Evolutionary conservation across 2,888 invertebrate species (phyloP).

Genomic region (Macropis europaea): DNA sequence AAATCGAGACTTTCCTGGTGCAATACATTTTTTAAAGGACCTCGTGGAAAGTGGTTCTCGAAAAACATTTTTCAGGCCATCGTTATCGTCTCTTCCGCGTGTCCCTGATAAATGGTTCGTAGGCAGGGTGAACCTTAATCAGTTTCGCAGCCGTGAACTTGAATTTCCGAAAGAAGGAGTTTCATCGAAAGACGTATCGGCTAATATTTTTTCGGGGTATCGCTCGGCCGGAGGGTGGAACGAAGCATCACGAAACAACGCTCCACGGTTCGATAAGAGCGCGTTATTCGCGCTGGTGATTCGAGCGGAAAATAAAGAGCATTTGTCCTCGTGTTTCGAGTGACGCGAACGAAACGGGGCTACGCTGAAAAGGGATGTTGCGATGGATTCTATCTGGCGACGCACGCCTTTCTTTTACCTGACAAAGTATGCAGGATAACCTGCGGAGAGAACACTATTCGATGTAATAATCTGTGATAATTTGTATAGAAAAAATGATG

Average conservation of each 20-base stretch:
- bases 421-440: too few relatives aligned
- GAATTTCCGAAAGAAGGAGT: conserved; percentile 14
- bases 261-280: not conserved
- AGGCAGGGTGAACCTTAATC: conserved; percentile 20
- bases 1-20: too few relatives aligned
- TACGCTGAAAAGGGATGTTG: not conserved
- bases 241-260: not conserved
- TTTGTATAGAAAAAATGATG: too few relatives aligned
- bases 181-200: conserved; percentile 2
- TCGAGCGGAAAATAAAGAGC: conserved; percentile 34
- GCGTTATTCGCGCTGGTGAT: not conserved
- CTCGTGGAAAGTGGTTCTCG: conserved; percentile 34
- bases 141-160: conserved; percentile 45
- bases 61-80: conserved; percentile 47
- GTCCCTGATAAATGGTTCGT: conserved; percentile 34
- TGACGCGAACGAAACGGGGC: conserved; percentile 4
- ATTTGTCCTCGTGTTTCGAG: conserved; percentile 17
- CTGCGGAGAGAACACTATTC: too few relatives aligned
- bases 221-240: not conserved
- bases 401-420: too few relatives aligned
- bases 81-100: conserved; percentile 44
- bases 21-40: too few relatives aligned
- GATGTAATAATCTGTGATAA: too few relatives aligned
- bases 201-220: conserved; percentile 13
- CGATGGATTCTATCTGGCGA: too few relatives aligned